These are phyloP conservation scores for Pseudorasbora parva DNA, from an alignment of 2,113 vertebrate species.

Conservation along the genomic window DNA sequence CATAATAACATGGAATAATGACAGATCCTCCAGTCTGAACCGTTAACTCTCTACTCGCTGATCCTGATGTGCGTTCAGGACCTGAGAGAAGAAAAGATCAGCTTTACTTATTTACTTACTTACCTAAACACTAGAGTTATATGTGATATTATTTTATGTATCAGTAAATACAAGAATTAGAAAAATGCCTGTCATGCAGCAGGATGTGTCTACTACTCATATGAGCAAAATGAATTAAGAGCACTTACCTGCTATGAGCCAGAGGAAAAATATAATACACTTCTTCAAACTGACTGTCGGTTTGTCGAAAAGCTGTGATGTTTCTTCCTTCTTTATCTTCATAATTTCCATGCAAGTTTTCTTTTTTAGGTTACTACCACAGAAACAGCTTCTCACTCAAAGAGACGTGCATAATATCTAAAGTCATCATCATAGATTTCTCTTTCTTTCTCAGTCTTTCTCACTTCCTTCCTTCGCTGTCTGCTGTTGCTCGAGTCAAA, in stretches of 20 bases:
- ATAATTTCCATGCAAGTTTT: not conserved
- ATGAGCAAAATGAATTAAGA: not conserved
- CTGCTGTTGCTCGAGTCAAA: not conserved
- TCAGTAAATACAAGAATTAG: not conserved
- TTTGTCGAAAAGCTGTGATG: not conserved
- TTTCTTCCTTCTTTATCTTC: not conserved
- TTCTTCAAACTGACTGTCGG: not conserved
- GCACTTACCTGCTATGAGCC: not conserved
- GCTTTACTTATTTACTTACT: too few species aligned
- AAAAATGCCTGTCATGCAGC: not conserved
- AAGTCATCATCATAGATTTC: not conserved
- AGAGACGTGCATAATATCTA: not conserved
- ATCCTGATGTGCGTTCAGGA: not conserved
- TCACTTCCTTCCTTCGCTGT: not conserved
- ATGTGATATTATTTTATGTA: too few species aligned
- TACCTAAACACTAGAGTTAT: too few species aligned
- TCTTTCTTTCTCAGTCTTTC: not conserved
- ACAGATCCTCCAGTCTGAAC: slow-evolving; percentile 33
- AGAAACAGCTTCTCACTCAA: not conserved
- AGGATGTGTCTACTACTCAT: not conserved
- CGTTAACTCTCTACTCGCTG: not conserved
- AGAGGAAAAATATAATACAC: not conserved
- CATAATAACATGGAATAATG: slow-evolving; percentile 49
- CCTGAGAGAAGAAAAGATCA: not conserved
- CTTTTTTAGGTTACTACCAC: not conserved